phyloP scores from a whole-genome alignment of 1,140 invertebrate genomes.

The Oryzaephilus surinamensis region DNA sequence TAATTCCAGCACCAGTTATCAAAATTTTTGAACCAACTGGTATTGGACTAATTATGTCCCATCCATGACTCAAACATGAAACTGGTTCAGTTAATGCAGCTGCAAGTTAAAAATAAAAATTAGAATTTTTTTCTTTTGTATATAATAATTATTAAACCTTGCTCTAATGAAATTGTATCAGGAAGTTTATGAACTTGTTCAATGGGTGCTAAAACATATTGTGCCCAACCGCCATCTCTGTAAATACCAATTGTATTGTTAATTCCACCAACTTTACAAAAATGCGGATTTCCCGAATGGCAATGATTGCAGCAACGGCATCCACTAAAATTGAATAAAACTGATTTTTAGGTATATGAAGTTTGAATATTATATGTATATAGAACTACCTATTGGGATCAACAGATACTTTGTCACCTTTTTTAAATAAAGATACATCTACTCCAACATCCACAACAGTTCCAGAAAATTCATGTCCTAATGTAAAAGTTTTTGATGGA shows the following conservation, averaged over 20 bases:
- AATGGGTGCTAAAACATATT: constrained; percentile 48
- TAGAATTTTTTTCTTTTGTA: not conserved
- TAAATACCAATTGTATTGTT: constrained; percentile 55
- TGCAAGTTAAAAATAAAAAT: constrained; percentile 17
- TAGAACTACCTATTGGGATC: constrained; percentile 61
- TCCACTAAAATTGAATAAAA: constrained; percentile 32
- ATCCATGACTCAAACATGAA: constrained; percentile 56
- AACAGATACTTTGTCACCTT: constrained; percentile 53
- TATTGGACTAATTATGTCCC: constrained; percentile 48
- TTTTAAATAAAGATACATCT: constrained; percentile 44
- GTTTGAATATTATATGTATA: constrained; percentile 15
- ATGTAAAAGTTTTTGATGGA: constrained; percentile 40
- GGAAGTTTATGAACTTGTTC: constrained; percentile 46
- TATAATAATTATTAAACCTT: constrained; percentile 36
- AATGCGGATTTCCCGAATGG: constrained; percentile 48
- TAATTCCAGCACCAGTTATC: constrained; percentile 57
- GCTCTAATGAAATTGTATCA: constrained; percentile 40
- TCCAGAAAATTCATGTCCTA: constrained; percentile 64
- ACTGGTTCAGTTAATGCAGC: constrained; percentile 53
- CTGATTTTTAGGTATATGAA: not conserved
- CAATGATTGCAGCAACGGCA: constrained; percentile 51
- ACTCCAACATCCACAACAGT: constrained; percentile 46
- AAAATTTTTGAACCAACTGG: constrained; percentile 49
- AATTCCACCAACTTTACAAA: constrained; percentile 46
- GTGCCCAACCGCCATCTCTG: constrained; percentile 55